These are phyloP conservation scores for Erythrocercus mccallii DNA, from an alignment of 2,113 vertebrate species.

Conservation along the genomic window DNA sequence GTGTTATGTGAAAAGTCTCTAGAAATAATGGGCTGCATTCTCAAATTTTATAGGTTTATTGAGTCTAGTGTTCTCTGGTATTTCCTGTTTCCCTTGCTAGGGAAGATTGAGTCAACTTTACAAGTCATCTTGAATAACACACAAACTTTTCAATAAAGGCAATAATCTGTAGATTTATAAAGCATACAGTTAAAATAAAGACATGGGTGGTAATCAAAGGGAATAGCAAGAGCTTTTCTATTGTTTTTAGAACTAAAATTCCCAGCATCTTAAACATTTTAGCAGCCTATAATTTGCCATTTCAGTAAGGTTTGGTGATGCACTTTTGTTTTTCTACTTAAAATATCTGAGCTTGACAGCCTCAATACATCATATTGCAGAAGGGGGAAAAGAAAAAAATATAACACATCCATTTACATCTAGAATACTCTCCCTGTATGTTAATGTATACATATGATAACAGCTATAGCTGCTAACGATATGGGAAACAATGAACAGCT, in stretches of 20 bases:
- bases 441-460: not conserved
- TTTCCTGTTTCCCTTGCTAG: constrained; percentile 92
- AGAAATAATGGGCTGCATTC: constrained; percentile 89
- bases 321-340: not conserved
- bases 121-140: constrained; percentile 88
- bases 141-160: constrained; percentile 81
- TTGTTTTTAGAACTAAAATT: constrained; percentile 21
- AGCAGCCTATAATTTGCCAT: not conserved
- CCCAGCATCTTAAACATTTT: constrained; percentile 3
- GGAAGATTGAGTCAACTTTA: constrained; percentile 88
- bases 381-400: not conserved
- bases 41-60: constrained; percentile 93
- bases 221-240: constrained; percentile 13
- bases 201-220: constrained; percentile 59
- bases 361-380: not conserved
- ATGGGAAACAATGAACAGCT: not conserved
- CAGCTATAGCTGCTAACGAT: not conserved
- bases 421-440: not conserved
- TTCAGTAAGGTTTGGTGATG: not conserved
- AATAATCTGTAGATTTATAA: constrained; percentile 79
- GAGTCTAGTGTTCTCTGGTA: constrained; percentile 90
- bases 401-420: not conserved
- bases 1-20: constrained; percentile 89
- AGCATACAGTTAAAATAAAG: constrained; percentile 63
- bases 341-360: not conserved